These are phyloP conservation scores for Onychomys leucogaster DNA, from an alignment of 2,797 vertebrate genomes.

Conservation along the genomic window DNA sequence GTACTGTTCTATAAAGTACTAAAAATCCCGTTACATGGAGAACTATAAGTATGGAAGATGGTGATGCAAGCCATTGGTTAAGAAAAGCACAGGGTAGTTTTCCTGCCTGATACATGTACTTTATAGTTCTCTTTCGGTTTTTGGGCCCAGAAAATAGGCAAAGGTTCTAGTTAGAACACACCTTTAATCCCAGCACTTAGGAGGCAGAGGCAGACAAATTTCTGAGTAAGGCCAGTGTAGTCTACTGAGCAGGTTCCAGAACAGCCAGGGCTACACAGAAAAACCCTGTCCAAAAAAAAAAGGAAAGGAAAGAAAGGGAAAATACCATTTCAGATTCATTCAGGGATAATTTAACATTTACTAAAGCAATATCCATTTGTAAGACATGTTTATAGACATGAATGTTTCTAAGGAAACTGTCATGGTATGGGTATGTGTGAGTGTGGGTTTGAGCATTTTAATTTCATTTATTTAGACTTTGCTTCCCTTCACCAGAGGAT, in stretches of 20 bases:
- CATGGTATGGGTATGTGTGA: neutral
- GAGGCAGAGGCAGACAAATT: neutral
- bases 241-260: neutral
- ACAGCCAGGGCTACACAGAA: neutral
- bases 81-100: neutral
- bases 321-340: neutral
- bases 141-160: neutral
- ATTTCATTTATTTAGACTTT: slow-evolving; percentile 56
- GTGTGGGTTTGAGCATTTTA: neutral
- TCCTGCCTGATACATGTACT: neutral
- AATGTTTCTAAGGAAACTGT: slow-evolving; percentile 2
- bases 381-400: neutral
- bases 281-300: neutral
- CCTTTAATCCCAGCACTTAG: neutral
- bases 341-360: slow-evolving; percentile 28
- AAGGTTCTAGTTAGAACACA: neutral
- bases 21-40: neutral
- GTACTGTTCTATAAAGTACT: neutral
- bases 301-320: too few species aligned
- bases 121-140: neutral
- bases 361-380: neutral
- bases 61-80: neutral
- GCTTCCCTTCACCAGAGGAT: slow-evolving; percentile 41
- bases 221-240: neutral
- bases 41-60: neutral